Evolutionary conservation across 2,113 vertebrate genomes (phyloP), one percentile per base, ranked within the genome.

Genomic region (Ondatra zibethicus): DNA sequence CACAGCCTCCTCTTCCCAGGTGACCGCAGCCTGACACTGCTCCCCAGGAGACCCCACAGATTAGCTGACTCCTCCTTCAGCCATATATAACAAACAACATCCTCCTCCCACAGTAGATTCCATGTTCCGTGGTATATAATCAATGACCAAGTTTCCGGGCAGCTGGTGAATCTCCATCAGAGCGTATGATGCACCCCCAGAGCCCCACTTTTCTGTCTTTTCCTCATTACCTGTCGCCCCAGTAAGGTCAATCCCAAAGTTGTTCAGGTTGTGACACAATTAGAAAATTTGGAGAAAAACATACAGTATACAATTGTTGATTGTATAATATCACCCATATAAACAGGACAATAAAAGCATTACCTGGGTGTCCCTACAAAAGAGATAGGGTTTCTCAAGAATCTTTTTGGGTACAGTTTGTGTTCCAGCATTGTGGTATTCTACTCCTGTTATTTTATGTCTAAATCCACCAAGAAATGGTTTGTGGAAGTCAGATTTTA

Each of bases 401-500:
- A 94, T 97, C 93, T 96, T 99, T 98, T 97, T 99, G 61, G 98
- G 98, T 81, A 98, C 42, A 0, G 99, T 99, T 98, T 99, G 99
- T 82, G 99, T 98, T 63, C 99, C 98, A 61, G 99, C 99, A 88
- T 99, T 99, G 95, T 99, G 99, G 97, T 99, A 99, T 98, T 99
- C 99, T 27, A 75, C 88, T 90, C 99, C 99, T 25, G 99, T 99
- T 97, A 98, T 27, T 47, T 92, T 98, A 96, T 99, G 99, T 88
- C 98, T 99, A 99, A 99, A 99, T 95, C 99, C 99, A 76, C 99
- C 99, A 96, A 99, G 98, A 98, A 99, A 99, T 19, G 99, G 97
- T 87, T 99, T 99, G 75, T 94, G 96, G 95, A 98, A 99, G 39
- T 97, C 97, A 91, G 98, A 96, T 82, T 98, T 99, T 98, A 99